Percentiles rank a stretch among this genome's conserved stretches.
Conservation (phyloP, 1,140 invertebrate species). For the Notospermus geniculatus region DNA sequence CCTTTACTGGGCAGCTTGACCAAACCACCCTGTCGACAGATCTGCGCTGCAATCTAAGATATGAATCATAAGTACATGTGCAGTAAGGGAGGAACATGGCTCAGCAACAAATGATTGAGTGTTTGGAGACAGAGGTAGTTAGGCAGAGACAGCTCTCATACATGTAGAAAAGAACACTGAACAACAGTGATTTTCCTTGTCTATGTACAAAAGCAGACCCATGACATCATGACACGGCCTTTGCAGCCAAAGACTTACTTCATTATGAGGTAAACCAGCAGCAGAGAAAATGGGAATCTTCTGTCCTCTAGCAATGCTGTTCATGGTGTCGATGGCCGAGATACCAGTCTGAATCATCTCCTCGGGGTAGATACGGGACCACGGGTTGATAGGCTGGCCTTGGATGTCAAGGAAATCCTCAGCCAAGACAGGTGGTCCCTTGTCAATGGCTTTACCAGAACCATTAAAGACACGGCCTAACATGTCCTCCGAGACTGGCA, state of each 20-base stretch:
- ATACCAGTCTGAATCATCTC: conserved; percentile 99
- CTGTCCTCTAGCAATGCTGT: conserved; percentile 96
- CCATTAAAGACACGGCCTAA: conserved; percentile 96
- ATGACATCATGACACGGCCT: too few relatives aligned
- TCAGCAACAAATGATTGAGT: background rate
- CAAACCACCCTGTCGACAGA: conserved; percentile 96
- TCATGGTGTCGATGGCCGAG: conserved; percentile 98
- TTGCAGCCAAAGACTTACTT: conserved; percentile 69
- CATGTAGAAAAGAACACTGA: too few relatives aligned
- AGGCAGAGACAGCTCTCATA: too few relatives aligned
- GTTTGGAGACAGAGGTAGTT: too few relatives aligned
- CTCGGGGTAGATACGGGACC: conserved; percentile 97
- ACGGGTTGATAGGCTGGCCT: conserved; percentile 96
- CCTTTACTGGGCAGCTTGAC: conserved; percentile 80
- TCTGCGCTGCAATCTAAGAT: conserved; percentile 89
- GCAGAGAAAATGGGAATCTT: conserved; percentile 99
- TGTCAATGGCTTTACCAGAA: conserved; percentile 96
- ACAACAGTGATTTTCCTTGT: too few relatives aligned
- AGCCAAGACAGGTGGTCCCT: conserved; percentile 93
- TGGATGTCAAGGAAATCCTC: conserved; percentile 97
- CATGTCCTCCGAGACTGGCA: conserved; percentile 98
- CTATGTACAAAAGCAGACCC: too few relatives aligned
- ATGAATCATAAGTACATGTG: background rate
- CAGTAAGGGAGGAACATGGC: background rate
- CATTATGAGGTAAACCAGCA: conserved; percentile 96